Percentiles rank a stretch among this genome's conserved stretches.
phyloP scores from a whole-genome alignment of 2,113 vertebrate genomes.

The Rhinolophus ferrumequinum region DNA sequence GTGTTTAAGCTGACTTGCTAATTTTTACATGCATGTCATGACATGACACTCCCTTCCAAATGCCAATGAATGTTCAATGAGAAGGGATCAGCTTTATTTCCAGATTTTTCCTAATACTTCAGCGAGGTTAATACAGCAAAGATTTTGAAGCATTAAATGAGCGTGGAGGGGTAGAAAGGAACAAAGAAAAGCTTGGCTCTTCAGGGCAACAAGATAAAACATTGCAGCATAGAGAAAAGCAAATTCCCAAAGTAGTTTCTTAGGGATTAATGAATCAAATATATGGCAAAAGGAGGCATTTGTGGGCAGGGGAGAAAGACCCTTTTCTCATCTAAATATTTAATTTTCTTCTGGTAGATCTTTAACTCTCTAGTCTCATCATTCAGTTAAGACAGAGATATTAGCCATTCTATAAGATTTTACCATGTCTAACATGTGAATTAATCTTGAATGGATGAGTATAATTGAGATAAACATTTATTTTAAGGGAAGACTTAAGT shows the following conservation, averaged over 20 bases:
- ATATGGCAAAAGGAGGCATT: neutral
- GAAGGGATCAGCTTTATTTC: neutral
- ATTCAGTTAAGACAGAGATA: neutral
- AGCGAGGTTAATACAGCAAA: neutral
- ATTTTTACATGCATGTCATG: neutral
- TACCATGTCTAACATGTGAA: neutral
- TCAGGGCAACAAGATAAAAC: neutral
- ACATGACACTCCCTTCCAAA: no score
- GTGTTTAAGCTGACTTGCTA: neutral
- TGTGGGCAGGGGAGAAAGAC: neutral
- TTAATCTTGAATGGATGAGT: neutral
- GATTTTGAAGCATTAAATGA: neutral
- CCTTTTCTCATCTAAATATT: neutral
- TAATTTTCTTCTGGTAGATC: neutral
- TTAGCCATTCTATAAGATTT: neutral
- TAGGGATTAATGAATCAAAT: neutral
- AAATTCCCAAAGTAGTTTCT: fast-evolving
- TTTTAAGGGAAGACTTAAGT: neutral
- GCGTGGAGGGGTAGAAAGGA: neutral
- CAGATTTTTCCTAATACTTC: neutral
- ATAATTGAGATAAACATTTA: neutral
- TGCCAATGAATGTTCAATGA: neutral
- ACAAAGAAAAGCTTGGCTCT: fast-evolving
- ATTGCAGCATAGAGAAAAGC: fast-evolving
- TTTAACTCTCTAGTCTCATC: neutral